Evolutionary conservation across 2,888 invertebrate genomes (phyloP).

Genomic region (Thecophora atra): DNA sequence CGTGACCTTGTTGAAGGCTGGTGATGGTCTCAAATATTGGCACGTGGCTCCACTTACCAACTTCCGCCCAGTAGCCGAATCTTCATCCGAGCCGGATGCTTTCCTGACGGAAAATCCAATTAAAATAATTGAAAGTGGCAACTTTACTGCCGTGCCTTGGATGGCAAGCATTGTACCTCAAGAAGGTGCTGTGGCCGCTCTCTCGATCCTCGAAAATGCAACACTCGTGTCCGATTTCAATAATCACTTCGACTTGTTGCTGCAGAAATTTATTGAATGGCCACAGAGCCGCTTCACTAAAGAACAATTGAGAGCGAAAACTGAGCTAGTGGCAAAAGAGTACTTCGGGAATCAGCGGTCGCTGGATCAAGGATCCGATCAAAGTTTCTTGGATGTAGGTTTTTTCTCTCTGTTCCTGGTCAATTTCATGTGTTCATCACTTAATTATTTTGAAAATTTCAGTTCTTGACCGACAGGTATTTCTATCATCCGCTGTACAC

Average conservation of each 20-base stretch:
- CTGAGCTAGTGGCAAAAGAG: conserved; percentile 47
- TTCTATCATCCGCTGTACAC: conserved; percentile 67
- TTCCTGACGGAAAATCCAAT: conserved; percentile 67
- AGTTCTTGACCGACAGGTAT: conserved; percentile 68
- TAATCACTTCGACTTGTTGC: conserved; percentile 54
- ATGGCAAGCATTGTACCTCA: conserved; percentile 67
- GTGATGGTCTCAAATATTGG: conserved; percentile 68
- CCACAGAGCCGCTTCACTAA: conserved; percentile 42
- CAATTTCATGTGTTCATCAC: neutral
- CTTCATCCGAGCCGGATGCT: conserved; percentile 55
- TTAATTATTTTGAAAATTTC: conserved; percentile 18
- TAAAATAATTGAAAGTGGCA: conserved; percentile 61
- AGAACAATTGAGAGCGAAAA: conserved; percentile 42
- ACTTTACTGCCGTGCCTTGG: conserved; percentile 67
- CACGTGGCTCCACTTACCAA: conserved; percentile 67
- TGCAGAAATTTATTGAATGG: conserved; percentile 59
- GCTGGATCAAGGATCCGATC: conserved; percentile 52
- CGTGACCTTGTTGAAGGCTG: conserved; percentile 60
- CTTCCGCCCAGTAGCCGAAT: conserved; percentile 67
- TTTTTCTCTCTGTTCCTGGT: neutral
- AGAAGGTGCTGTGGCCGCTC: conserved; percentile 68
- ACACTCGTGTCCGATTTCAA: conserved; percentile 56
- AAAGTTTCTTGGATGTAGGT: conserved; percentile 56
- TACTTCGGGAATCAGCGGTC: conserved; percentile 56
- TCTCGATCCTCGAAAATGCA: conserved; percentile 58